A percentile compares a stretch with the other conserved stretches of the same genome.
Evolutionary conservation across 1,140 invertebrate genomes (phyloP).

Genomic region (Drosophila subpulchrella): DNA sequence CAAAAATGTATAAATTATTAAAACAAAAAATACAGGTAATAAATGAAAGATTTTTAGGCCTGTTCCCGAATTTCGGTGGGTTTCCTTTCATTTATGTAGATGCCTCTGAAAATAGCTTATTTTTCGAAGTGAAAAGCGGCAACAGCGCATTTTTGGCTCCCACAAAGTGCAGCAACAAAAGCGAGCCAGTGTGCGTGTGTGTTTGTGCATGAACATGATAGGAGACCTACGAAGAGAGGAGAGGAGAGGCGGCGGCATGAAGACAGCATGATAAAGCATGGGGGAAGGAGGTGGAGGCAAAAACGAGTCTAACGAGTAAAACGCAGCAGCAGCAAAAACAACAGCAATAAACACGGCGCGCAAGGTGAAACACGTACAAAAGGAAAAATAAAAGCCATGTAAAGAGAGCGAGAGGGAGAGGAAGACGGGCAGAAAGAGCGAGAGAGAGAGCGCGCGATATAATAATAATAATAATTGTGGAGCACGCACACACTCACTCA

Average conservation of each 20-base stretch:
- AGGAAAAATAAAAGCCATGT: slow-evolving; percentile 49
- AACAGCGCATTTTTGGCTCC: slow-evolving; percentile 26
- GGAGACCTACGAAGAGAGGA: slow-evolving; percentile 24
- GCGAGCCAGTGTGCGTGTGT: slow-evolving; percentile 15
- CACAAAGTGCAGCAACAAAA: slow-evolving; percentile 21
- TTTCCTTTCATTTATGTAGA: slow-evolving; percentile 3
- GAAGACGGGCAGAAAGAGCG: too few species aligned
- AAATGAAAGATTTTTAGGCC: not conserved
- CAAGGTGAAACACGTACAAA: slow-evolving; percentile 75
- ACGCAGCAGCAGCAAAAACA: slow-evolving; percentile 51
- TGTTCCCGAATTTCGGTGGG: not conserved
- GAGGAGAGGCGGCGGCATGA: slow-evolving; percentile 14
- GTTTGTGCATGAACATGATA: slow-evolving; percentile 70
- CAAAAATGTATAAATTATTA: too few species aligned
- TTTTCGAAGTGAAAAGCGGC: slow-evolving; percentile 20
- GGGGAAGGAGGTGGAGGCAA: slow-evolving; percentile 2
- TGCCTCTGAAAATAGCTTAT: slow-evolving; percentile 26
- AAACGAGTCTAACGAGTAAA: slow-evolving; percentile 77
- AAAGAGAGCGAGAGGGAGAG: slow-evolving; percentile 18
- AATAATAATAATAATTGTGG: slow-evolving; percentile 80
- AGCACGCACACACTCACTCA: slow-evolving; percentile 43
- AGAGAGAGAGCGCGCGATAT: slow-evolving; percentile 27
- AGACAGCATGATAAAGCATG: slow-evolving; percentile 13
- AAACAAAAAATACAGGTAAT: not conserved
- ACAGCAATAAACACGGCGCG: slow-evolving; percentile 49